Evolutionary conservation across 2,888 invertebrate genomes (phyloP), one percentile per base, ranked within the genome.

Genomic region (Arrhopalites spinosus): DNA sequence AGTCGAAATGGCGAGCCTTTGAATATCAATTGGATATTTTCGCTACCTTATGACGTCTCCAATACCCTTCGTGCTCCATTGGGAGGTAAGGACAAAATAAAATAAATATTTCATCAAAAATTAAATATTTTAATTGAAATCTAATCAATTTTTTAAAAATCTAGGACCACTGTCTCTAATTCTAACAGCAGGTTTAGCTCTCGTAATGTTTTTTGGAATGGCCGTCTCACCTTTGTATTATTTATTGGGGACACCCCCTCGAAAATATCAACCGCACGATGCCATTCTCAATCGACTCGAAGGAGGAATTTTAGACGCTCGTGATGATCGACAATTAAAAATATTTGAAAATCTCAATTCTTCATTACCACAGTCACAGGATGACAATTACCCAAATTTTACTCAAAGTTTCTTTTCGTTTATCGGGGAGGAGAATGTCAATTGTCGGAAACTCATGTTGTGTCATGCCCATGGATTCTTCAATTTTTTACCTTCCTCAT

Each of bases 401-500:
- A 11, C 64, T 0, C 47, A 64, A 2, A 73, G 66, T 73, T 30
- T 73, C 20, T 73, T 73, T 66, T 73, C 66, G 73, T 30, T 73
- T 11, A 53, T 73, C 15, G 66, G 66, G n/a, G 73, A 73, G 64
- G 66, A 73, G 15, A 66, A 73, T 64, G 64, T 29, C 1, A 45
- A 72, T 2, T 83, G 83, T 69, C 75, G 74, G 23, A 78, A 80
- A 63, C 36, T 83, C 0, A 76, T 83, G 30, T 66, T 78, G 20
- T 83, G 83, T 53, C 83, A 83, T 76, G 77, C 83, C 47, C 83
- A 83, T 77, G 83, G 83, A 25, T 80, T 81, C 50, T 36, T 83
- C 3, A 67, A 67, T 23, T 72, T 76, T 56, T 67, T 81, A 20
- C 82, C 82, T 0, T 15, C 72, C 1, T 71, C 47, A 45, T 43